These are phyloP conservation scores for Mastomys natalensis DNA, from an alignment of 2,113 vertebrate species.

Conservation along the genomic window DNA sequence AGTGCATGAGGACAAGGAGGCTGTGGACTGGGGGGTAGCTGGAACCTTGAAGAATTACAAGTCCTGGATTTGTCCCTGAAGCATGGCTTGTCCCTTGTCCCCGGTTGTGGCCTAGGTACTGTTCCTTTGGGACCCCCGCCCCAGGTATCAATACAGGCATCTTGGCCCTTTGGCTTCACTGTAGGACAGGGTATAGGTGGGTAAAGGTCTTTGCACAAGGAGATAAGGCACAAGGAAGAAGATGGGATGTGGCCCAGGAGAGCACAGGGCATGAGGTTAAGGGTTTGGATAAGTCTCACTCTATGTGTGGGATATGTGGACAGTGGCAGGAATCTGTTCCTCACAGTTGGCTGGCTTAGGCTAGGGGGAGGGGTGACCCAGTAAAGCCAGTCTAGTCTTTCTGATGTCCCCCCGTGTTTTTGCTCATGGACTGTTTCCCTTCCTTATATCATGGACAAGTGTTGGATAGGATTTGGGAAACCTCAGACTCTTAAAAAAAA, in stretches of 20 bases:
- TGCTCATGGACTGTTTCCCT: not conserved
- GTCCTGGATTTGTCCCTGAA: not conserved
- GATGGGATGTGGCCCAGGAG: not conserved
- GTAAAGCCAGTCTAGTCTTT: not conserved
- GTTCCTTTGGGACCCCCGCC: not conserved
- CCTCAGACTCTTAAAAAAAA: not conserved
- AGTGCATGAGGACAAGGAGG: not conserved
- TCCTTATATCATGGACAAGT: not conserved
- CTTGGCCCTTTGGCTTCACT: not conserved
- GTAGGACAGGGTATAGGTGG: not conserved
- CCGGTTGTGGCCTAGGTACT: fast-evolving
- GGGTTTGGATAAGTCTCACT: not conserved
- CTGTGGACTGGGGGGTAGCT: not conserved
- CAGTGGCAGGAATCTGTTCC: not conserved
- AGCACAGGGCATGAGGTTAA: not conserved
- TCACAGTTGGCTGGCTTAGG: not conserved
- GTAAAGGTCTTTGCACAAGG: not conserved
- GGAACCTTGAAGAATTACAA: not conserved
- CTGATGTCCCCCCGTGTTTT: not conserved
- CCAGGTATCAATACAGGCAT: not conserved
- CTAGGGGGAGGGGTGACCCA: not conserved
- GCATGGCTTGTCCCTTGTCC: fast-evolving
- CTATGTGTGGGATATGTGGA: not conserved
- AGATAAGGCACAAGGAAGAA: not conserved
- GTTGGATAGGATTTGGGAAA: not conserved